phyloP scores from a whole-genome alignment of 2,797 vertebrate genomes.

The Sebastes dallii region DNA sequence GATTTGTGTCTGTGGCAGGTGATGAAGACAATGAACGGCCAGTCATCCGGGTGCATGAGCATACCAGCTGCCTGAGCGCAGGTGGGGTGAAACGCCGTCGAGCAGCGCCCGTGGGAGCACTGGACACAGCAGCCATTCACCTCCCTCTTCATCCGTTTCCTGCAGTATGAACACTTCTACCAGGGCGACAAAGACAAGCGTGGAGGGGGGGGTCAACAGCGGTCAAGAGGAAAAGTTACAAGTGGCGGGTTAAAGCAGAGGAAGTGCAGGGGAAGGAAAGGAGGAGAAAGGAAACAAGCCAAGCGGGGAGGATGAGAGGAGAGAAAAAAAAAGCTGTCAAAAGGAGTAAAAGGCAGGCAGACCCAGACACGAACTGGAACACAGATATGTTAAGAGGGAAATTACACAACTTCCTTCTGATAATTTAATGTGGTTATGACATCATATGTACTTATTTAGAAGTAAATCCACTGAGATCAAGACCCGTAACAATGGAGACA shows the following conservation, averaged over 20 bases:
- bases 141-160: slow-evolving; percentile 91
- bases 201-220: neutral
- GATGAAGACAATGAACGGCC: slow-evolving; percentile 96
- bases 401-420: slow-evolving; percentile 31
- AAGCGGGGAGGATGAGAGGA: slow-evolving; percentile 2
- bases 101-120: slow-evolving; percentile 96
- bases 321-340: neutral
- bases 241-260: slow-evolving; percentile 5
- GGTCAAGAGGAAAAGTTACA: slow-evolving; percentile 6
- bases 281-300: slow-evolving; percentile 28
- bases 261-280: slow-evolving; percentile 37
- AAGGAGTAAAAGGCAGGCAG: neutral
- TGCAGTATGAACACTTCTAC: slow-evolving; percentile 95
- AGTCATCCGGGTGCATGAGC: slow-evolving; percentile 97
- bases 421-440: slow-evolving; percentile 12
- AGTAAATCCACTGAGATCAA: slow-evolving; percentile 10
- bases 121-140: slow-evolving; percentile 94
- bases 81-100: slow-evolving; percentile 94
- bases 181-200: slow-evolving; percentile 11
- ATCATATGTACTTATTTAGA: slow-evolving; percentile 15
- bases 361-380: slow-evolving; percentile 6
- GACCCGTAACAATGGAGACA: slow-evolving; percentile 29
- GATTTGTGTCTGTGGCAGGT: slow-evolving; percentile 93
- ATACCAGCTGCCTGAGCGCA: slow-evolving; percentile 96
- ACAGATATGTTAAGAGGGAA: slow-evolving; percentile 1